Evolutionary conservation across 2,888 invertebrate species (phyloP).

Genomic region (Scaptodrosophila latifasciaeformis): DNA sequence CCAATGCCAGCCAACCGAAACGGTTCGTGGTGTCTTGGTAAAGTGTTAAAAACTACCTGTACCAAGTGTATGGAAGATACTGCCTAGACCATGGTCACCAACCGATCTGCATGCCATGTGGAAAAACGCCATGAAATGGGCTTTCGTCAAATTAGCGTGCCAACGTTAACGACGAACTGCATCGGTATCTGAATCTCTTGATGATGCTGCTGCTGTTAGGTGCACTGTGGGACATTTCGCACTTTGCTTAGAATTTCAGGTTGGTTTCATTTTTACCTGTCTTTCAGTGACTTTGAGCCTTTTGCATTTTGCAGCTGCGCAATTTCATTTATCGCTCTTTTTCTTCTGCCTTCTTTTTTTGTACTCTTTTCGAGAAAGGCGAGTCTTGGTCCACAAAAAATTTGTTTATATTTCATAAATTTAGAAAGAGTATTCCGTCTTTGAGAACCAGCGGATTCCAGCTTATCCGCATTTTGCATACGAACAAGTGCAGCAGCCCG

Average conservation of each 20-base stretch:
- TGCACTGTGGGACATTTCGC: constrained; percentile 68
- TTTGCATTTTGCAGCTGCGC: constrained; percentile 20
- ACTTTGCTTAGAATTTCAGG: constrained; percentile 38
- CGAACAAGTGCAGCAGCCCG: constrained; percentile 34
- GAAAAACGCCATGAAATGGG: constrained; percentile 63
- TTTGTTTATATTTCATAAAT: too few species aligned
- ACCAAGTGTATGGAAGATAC: constrained; percentile 31
- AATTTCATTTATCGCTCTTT: background rate
- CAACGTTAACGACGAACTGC: constrained; percentile 59
- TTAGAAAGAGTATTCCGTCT: too few species aligned
- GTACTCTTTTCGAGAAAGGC: too few species aligned
- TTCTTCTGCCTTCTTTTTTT: constrained; percentile 11
- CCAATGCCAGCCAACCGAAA: too few species aligned
- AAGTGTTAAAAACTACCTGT: constrained; percentile 65
- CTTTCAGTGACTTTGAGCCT: constrained; percentile 1
- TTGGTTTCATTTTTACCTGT: constrained; percentile 6
- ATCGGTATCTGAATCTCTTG: constrained; percentile 16
- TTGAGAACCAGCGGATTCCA: too few species aligned
- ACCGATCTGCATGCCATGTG: constrained; percentile 14
- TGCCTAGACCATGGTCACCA: too few species aligned
- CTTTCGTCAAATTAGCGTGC: constrained; percentile 73
- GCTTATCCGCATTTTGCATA: constrained; percentile 57
- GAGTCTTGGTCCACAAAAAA: too few species aligned
- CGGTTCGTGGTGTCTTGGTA: too few species aligned
- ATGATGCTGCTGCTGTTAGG: background rate